A percentile compares a stretch with the other conserved stretches of the same genome.
These are phyloP conservation scores for Aporophyla lueneburgensis DNA, from an alignment of 2,888 invertebrate genomes.

Conservation along the genomic window DNA sequence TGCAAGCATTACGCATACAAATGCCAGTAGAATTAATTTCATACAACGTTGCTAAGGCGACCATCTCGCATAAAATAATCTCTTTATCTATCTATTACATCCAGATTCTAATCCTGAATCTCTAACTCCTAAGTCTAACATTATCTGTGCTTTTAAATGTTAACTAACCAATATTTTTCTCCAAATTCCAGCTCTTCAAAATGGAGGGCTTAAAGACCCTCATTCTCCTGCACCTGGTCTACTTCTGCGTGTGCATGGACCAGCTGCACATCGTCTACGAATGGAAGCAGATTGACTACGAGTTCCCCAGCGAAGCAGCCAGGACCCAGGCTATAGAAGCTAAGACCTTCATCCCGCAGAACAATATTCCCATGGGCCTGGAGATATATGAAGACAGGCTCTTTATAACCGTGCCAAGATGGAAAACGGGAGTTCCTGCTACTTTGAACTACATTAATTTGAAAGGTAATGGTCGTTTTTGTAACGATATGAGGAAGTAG, in stretches of 20 bases:
- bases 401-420: conserved; percentile 94
- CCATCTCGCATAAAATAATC: neutral
- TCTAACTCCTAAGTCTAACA: neutral
- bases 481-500: neutral
- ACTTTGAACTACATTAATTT: conserved; percentile 94
- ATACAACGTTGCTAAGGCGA: neutral
- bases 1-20: neutral
- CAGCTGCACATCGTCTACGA: conserved; percentile 93
- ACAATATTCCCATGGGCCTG: conserved; percentile 94
- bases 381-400: conserved; percentile 93
- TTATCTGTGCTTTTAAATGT: neutral
- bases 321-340: conserved; percentile 91
- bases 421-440: conserved; percentile 94
- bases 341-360: conserved; percentile 92
- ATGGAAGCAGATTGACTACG: conserved; percentile 94
- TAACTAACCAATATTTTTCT: conserved; percentile 16
- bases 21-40: neutral
- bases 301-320: conserved; percentile 90
- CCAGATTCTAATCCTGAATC: neutral
- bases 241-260: conserved; percentile 89
- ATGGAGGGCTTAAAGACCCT: conserved; percentile 83
- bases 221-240: conserved; percentile 81
- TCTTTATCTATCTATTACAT: neutral
- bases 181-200: conserved; percentile 73
- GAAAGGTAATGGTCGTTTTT: conserved; percentile 88